Conservation (phyloP, 37 sponge, comb jelly and placozoan genomes). For the Ianthella basta region DNA sequence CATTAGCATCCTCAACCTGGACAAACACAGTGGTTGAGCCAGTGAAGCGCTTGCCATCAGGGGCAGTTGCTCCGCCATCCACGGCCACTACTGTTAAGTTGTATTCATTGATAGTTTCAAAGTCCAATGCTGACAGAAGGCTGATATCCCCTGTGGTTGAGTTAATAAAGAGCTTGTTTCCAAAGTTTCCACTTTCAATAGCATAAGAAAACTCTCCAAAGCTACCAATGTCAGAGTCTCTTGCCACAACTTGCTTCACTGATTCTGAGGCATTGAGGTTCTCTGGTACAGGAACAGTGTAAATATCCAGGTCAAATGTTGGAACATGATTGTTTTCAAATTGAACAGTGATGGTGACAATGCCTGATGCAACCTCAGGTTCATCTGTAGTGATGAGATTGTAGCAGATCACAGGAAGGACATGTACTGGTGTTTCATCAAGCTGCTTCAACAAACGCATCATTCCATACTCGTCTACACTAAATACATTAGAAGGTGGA, state of each 20-base stretch:
- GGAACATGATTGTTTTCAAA: constrained; percentile 73
- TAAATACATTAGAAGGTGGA: constrained; percentile 43
- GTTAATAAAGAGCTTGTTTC: constrained; percentile 64
- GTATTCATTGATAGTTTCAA: constrained; percentile 49
- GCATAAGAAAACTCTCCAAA: constrained; percentile 66
- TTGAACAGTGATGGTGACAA: constrained; percentile 55
- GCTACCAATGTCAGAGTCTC: constrained; percentile 72
- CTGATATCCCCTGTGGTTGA: constrained; percentile 59
- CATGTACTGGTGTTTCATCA: constrained; percentile 67
- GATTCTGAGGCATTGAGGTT: constrained; percentile 4
- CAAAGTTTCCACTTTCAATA: constrained; percentile 58
- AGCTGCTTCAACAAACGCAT: constrained; percentile 35
- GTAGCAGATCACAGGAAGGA: constrained; percentile 53
- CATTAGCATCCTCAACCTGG: constrained; percentile 45
- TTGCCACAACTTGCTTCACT: constrained; percentile 47
- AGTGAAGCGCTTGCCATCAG: constrained; percentile 23
- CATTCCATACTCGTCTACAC: constrained; percentile 52
- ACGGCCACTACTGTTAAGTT: constrained; percentile 55
- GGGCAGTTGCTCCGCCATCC: constrained; percentile 63
- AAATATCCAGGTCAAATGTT: constrained; percentile 44
- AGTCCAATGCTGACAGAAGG: constrained; percentile 61
- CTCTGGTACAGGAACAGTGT: constrained; percentile 50
- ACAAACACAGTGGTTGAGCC: constrained; percentile 52
- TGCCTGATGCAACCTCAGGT: constrained; percentile 34
- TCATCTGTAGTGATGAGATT: constrained; percentile 41